Evolutionary conservation across 1,140 invertebrate species (phyloP).

Genomic region (Phthorimaea operculella): DNA sequence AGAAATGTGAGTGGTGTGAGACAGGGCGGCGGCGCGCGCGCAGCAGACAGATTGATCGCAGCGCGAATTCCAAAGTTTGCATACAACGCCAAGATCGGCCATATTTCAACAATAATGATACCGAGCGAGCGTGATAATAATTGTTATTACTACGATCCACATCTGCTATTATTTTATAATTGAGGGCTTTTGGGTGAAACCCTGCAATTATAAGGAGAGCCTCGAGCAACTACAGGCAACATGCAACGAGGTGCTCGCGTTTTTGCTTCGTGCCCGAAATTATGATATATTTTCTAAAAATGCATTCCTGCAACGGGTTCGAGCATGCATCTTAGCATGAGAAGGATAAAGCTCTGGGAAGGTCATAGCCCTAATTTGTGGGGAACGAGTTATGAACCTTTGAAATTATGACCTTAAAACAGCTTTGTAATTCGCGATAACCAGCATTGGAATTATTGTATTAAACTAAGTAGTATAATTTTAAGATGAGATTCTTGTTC

Average conservation of each 20-base stretch:
- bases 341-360: not conserved
- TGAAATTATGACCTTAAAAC: too few species aligned
- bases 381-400: too few species aligned
- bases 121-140: constrained; percentile 63
- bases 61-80: constrained; percentile 42
- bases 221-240: constrained; percentile 47
- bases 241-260: constrained; percentile 53
- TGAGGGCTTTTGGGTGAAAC: constrained; percentile 64
- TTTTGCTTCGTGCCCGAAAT: constrained; percentile 51
- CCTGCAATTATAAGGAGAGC: constrained; percentile 64
- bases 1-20: not conserved
- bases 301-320: not conserved
- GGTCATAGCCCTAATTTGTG: not conserved
- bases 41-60: constrained; percentile 1
- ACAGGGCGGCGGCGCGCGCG: not conserved
- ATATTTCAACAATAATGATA: constrained; percentile 65
- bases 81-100: constrained; percentile 44
- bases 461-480: too few species aligned
- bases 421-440: too few species aligned
- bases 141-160: constrained; percentile 67
- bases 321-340: not conserved
- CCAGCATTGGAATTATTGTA: too few species aligned
- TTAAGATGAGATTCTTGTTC: too few species aligned
- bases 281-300: constrained; percentile 32
- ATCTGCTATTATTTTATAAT: constrained; percentile 69